Evolutionary conservation across 2,888 invertebrate species (phyloP).

Genomic region (Zhuqinia jingwanae): DNA sequence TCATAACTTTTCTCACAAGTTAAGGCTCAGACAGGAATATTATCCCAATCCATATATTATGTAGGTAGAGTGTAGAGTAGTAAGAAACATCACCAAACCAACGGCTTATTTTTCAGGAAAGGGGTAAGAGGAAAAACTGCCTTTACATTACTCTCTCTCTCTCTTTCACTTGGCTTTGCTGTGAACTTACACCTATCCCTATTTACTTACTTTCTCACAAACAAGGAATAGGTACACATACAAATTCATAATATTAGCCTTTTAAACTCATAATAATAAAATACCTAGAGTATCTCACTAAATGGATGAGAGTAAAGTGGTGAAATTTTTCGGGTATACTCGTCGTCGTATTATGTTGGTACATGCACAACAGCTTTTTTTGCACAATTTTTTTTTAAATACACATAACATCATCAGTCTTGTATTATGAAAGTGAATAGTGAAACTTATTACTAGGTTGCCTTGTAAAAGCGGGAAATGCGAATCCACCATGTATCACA

Average conservation of each 20-base stretch:
- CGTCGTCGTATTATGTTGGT: no score
- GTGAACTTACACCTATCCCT: not conserved
- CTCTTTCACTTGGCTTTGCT: not conserved
- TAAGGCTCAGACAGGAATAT: not conserved
- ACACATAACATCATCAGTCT: not conserved
- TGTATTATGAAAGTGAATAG: not conserved
- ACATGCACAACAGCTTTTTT: no score
- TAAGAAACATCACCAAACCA: no score
- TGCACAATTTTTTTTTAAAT: not conserved
- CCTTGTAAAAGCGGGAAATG: constrained; percentile 3
- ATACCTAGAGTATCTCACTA: not conserved
- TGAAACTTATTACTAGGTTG: not conserved
- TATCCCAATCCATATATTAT: not conserved
- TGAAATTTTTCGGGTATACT: not conserved
- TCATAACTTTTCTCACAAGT: not conserved
- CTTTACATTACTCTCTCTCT: not conserved
- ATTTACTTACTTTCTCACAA: not conserved
- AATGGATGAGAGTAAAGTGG: not conserved
- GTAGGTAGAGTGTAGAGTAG: no score
- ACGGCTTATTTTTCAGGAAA: no score
- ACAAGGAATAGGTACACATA: no score
- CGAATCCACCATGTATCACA: constrained; percentile 51
- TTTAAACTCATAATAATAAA: not conserved
- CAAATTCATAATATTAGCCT: not conserved
- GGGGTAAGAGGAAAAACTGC: not conserved